These are phyloP conservation scores for Apotomis turbidana DNA, from an alignment of 2,888 invertebrate genomes.

Conservation along the genomic window DNA sequence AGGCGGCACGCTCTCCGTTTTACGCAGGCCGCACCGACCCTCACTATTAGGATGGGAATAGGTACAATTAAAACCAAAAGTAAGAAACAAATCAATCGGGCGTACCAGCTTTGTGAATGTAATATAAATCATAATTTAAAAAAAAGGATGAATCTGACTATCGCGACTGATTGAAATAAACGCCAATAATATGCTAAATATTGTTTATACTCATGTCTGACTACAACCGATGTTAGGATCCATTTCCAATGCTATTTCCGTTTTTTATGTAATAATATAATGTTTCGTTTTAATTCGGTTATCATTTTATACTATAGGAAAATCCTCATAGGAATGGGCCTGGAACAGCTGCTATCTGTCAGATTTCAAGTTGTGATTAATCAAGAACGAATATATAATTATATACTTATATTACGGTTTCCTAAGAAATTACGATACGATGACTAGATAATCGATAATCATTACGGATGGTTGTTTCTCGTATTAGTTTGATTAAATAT, in stretches of 20 bases:
- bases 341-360: no score
- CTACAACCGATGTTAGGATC: neutral
- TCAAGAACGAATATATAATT: no score
- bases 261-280: no score
- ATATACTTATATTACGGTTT: no score
- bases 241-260: neutral
- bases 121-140: neutral
- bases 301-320: no score
- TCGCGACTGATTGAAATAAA: neutral
- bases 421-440: no score
- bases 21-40: slow-evolving; percentile 73
- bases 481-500: no score
- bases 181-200: neutral
- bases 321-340: no score
- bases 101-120: slow-evolving; percentile 57
- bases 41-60: slow-evolving; percentile 71
- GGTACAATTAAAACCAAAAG: slow-evolving; percentile 60
- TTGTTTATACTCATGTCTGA: neutral
- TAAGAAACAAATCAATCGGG: slow-evolving; percentile 59
- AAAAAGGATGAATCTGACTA: neutral
- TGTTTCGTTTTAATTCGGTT: neutral
- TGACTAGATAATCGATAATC: no score
- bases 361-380: no score
- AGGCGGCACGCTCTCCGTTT: slow-evolving; percentile 76
- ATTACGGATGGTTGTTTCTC: no score